These are phyloP conservation scores for Atta texana DNA, from an alignment of 1,140 invertebrate species.

Conservation along the genomic window DNA sequence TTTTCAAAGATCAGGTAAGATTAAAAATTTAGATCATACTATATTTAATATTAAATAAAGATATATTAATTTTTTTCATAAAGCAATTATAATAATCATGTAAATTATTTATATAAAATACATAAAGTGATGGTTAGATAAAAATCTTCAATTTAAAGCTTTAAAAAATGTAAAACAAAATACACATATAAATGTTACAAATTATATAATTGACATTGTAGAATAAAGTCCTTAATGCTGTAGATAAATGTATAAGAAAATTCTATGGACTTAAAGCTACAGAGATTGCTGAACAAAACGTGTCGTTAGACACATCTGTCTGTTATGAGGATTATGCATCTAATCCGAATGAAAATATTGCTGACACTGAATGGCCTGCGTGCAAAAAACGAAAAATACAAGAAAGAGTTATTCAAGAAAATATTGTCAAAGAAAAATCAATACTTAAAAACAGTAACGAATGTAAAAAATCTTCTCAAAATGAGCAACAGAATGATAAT, in stretches of 20 bases:
- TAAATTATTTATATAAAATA: not conserved
- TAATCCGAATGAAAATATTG: not conserved
- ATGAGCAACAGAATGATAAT: not conserved
- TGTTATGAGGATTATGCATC: slow-evolving; percentile 65
- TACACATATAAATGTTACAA: slow-evolving; percentile 15
- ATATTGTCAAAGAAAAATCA: not conserved
- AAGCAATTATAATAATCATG: not conserved
- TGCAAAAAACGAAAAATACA: slow-evolving; percentile 76
- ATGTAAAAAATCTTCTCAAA: slow-evolving; percentile 10
- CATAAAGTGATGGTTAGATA: not conserved
- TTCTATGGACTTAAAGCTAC: slow-evolving; percentile 77
- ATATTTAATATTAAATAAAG: not conserved
- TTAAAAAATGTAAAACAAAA: slow-evolving; percentile 23
- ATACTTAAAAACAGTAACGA: not conserved
- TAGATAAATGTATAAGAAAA: slow-evolving; percentile 74
- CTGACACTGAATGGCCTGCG: slow-evolving; percentile 61
- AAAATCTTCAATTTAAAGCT: not conserved
- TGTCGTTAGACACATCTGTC: slow-evolving; percentile 39
- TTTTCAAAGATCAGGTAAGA: slow-evolving; percentile 86
- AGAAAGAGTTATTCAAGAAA: slow-evolving; percentile 51
- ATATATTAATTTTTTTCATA: not conserved
- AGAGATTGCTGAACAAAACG: slow-evolving; percentile 43
- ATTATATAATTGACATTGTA: slow-evolving; percentile 48
- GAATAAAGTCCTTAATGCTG: slow-evolving; percentile 71
- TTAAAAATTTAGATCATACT: slow-evolving; percentile 4